Conservation (phyloP, 1,140 invertebrate genomes). For the Procambarus virginalis region DNA sequence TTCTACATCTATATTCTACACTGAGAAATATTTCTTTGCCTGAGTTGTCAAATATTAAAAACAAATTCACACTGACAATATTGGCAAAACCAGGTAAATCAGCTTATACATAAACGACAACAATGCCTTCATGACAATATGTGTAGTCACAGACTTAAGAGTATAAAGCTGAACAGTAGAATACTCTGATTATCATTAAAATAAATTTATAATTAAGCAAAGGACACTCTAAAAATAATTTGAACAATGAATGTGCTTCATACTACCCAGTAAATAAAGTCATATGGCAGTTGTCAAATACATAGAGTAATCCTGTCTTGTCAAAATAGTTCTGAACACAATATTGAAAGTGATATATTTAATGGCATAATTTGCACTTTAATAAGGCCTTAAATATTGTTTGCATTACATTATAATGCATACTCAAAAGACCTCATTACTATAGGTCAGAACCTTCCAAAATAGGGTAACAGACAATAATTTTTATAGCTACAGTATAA, state of each 20-base stretch:
- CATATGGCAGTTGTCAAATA: neutral
- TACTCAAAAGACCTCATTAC: neutral
- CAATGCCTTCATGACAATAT: conserved; percentile 31
- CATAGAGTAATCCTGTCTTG: neutral
- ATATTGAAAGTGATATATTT: neutral
- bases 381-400: conserved; percentile 30
- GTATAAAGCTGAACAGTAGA: conserved; percentile 34
- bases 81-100: neutral
- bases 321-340: neutral
- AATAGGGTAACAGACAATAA: neutral
- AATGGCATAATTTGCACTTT: conserved; percentile 26
- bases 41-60: conserved; percentile 23
- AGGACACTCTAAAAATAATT: neutral
- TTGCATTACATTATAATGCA: neutral
- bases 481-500: neutral
- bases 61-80: neutral
- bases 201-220: neutral
- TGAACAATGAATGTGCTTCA: neutral
- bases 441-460: neutral
- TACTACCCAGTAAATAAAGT: neutral
- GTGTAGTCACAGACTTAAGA: conserved; percentile 7
- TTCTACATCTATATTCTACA: conserved; percentile 41
- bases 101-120: conserved; percentile 9
- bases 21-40: conserved; percentile 29
- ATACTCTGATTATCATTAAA: conserved; percentile 24